Conservation (phyloP, 2,797 vertebrate genomes). For the Sphaeramia orbicularis region DNA sequence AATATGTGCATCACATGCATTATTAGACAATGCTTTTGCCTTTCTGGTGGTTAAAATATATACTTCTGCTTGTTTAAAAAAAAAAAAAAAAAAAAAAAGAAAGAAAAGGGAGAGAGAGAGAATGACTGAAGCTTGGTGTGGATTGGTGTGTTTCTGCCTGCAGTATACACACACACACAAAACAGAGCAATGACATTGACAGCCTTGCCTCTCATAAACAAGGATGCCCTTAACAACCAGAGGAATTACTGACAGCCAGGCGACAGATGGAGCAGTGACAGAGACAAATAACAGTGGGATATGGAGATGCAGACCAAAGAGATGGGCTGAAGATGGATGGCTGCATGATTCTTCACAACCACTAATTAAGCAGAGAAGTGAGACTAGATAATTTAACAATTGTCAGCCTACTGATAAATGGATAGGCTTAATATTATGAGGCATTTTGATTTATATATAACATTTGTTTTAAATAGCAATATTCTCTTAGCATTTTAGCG, state of each 20-base stretch:
- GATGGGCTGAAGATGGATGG: neutral
- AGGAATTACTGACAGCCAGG: slow-evolving; percentile 31
- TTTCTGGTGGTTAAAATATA: too few relatives aligned
- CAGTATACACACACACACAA: neutral
- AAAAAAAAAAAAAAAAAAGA: too few relatives aligned
- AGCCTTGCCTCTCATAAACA: neutral
- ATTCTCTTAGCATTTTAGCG: neutral
- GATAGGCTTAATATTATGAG: neutral
- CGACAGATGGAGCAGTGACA: slow-evolving; percentile 49
- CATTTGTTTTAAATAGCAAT: neutral
- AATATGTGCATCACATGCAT: too few relatives aligned
- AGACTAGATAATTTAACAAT: neutral
- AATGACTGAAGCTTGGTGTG: neutral
- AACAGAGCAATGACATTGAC: slow-evolving; percentile 11
- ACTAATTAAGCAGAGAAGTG: slow-evolving; percentile 2
- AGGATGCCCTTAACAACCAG: slow-evolving; percentile 24
- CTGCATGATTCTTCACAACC: neutral
- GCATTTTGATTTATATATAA: neutral
- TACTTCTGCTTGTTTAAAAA: too few relatives aligned
- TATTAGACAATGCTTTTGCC: too few relatives aligned
- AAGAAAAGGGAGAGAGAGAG: too few relatives aligned
- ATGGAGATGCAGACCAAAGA: neutral
- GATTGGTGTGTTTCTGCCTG: neutral
- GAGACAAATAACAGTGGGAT: slow-evolving; percentile 38
- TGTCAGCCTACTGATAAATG: neutral